phyloP scores from a whole-genome alignment of 1,140 invertebrate species.

The Cepaea nemoralis region DNA sequence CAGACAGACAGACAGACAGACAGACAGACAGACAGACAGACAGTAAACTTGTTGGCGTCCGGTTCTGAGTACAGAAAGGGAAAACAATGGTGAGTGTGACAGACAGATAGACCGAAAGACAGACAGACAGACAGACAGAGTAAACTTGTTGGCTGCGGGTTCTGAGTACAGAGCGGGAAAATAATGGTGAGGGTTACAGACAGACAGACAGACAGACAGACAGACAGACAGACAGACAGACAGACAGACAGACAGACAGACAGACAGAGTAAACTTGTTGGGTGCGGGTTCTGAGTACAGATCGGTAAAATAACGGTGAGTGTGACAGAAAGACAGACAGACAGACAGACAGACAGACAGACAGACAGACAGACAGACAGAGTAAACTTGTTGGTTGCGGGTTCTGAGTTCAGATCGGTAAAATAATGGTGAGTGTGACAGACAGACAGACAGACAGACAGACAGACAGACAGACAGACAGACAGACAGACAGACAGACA shows the following conservation, averaged over 20 bases:
- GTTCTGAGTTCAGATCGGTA: too few relatives aligned
- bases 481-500: conserved; percentile 25
- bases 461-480: conserved; percentile 21
- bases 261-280: not conserved
- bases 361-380: conserved; percentile 17
- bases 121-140: too few relatives aligned
- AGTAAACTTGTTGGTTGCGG: too few relatives aligned
- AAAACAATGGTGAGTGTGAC: too few relatives aligned
- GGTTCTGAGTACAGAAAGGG: too few relatives aligned
- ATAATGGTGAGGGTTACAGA: not conserved
- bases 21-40: conserved; percentile 34
- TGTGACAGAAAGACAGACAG: not conserved
- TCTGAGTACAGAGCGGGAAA: not conserved
- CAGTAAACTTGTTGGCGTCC: not conserved
- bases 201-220: conserved; percentile 12
- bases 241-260: conserved; percentile 21
- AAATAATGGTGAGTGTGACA: too few relatives aligned
- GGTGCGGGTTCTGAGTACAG: not conserved
- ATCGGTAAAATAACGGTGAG: not conserved
- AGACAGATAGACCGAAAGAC: too few relatives aligned
- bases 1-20: conserved; percentile 34
- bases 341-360: conserved; percentile 24
- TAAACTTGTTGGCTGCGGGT: not conserved
- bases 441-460: conserved; percentile 19
- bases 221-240: conserved; percentile 23